phyloP scores from a whole-genome alignment of 2,797 vertebrate genomes.

The Onychomys torridus region DNA sequence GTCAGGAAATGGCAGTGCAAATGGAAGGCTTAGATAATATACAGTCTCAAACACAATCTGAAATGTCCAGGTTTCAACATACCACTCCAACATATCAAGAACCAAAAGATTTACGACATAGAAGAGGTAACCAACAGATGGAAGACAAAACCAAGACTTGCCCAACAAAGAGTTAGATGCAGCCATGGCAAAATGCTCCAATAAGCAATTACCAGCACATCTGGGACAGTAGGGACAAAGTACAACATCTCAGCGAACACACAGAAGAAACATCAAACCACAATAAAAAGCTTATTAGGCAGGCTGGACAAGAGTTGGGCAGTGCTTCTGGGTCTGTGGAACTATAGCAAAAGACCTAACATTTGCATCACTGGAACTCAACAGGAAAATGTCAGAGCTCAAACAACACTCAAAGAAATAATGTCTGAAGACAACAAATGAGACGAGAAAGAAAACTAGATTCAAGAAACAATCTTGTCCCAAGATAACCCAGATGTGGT shows the following conservation, averaged over 20 bases:
- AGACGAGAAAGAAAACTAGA: slow-evolving; percentile 39
- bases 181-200: slow-evolving; percentile 14
- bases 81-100: neutral
- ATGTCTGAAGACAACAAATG: slow-evolving; percentile 17
- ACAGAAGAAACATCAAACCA: neutral
- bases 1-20: slow-evolving; percentile 23
- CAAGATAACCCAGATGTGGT: neutral
- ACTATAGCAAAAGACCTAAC: neutral
- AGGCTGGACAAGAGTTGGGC: neutral
- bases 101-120: slow-evolving; percentile 34
- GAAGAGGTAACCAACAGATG: slow-evolving; percentile 27
- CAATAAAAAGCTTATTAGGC: neutral
- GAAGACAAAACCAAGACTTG: slow-evolving; percentile 39
- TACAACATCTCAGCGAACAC: neutral
- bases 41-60: neutral
- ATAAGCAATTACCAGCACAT: slow-evolving; percentile 3
- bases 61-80: slow-evolving; percentile 2
- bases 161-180: slow-evolving; percentile 40
- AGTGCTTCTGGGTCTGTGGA: neutral
- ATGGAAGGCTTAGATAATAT: slow-evolving; percentile 12
- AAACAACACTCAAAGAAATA: slow-evolving; percentile 24
- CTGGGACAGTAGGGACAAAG: neutral
- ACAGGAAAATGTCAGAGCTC: neutral
- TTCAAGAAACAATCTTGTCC: slow-evolving; percentile 1
- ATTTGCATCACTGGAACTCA: neutral